A percentile compares a stretch with the other conserved stretches of the same genome.
Conservation (phyloP, 2,888 invertebrate genomes). For the Cryptocephalus moraei region DNA sequence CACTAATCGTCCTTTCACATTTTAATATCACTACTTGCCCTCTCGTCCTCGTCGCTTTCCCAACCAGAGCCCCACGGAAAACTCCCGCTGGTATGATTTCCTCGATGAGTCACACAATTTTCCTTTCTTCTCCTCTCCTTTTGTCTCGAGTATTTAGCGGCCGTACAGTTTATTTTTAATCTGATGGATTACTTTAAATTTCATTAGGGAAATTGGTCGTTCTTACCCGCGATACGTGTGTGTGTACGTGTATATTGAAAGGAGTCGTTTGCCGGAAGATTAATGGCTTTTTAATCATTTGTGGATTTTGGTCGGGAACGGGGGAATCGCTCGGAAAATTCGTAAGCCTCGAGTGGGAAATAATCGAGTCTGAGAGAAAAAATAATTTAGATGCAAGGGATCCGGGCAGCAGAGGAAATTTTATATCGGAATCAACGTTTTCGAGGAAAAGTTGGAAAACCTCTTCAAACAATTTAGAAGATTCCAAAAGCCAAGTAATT, state of each 20-base stretch:
- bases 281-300: constrained; percentile 26
- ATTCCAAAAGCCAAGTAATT: too few species aligned
- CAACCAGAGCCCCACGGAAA: constrained; percentile 1
- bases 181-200: constrained; percentile 26
- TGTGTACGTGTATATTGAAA: constrained; percentile 1
- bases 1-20: constrained; percentile 4
- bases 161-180: constrained; percentile 14
- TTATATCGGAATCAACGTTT: too few species aligned
- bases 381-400: too few species aligned
- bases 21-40: constrained; percentile 3
- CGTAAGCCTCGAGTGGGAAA: not conserved
- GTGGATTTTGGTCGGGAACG: constrained; percentile 6
- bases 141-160: constrained; percentile 4
- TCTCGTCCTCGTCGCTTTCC: not conserved
- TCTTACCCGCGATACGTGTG: not conserved
- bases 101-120: constrained; percentile 8
- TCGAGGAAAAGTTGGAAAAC: too few species aligned
- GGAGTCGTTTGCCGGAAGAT: constrained; percentile 16
- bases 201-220: constrained; percentile 26
- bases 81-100: constrained; percentile 1
- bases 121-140: not conserved
- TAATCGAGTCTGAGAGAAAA: too few species aligned
- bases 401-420: too few species aligned
- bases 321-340: not conserved
- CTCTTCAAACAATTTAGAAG: too few species aligned